Evolutionary conservation across 2,888 invertebrate species (phyloP), one percentile per base, ranked within the genome.

Genomic region (Yponomeuta cagnagella): DNA sequence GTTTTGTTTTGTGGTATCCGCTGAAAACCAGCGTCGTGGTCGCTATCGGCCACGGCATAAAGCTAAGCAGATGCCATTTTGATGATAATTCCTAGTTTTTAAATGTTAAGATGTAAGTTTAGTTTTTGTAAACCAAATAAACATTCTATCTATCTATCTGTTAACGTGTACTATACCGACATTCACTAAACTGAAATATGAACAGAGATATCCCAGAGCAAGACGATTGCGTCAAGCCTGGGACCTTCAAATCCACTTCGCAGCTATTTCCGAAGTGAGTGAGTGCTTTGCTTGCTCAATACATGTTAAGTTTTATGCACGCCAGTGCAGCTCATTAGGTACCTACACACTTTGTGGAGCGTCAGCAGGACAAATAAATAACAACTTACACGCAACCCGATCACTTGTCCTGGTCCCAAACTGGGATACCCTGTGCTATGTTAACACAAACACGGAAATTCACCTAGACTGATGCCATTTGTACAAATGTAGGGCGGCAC

Each of bases 271-370:
- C 65, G 52, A 58, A 58, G 52, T 58, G 52, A 58, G 15, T 58
- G 52, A 58, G 23, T 30, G 31, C 33, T 33, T 65, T 30, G 31
- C 33, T 65, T 65, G 33, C 65, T 65, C 31, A 65, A 65, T 15
- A 68, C 68, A 48, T 37, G 68, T 68, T 23, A 68, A 68, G 12
- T 68, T 37, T 68, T 68, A 68, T 23, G 43, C 48, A 48, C 23
- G 37, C 48, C 15, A 9, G 52, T 58, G 52, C 52, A 58, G 52
- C 52, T 58, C 52, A 58, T 58, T 58, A 58, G 52, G 52, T 15
- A 58, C 52, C 52, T 58, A 58, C 15, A 2, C 12, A 58, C 52
- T 58, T 2, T 58, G 12, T 58, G 52, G 52, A 58, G 52, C 15
- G 52, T 58, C 52, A 58, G 52, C 52, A 58, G 15, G 15, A 3